phyloP scores from a whole-genome alignment of 2,888 invertebrate genomes.

The Chrysodeixis includens region DNA sequence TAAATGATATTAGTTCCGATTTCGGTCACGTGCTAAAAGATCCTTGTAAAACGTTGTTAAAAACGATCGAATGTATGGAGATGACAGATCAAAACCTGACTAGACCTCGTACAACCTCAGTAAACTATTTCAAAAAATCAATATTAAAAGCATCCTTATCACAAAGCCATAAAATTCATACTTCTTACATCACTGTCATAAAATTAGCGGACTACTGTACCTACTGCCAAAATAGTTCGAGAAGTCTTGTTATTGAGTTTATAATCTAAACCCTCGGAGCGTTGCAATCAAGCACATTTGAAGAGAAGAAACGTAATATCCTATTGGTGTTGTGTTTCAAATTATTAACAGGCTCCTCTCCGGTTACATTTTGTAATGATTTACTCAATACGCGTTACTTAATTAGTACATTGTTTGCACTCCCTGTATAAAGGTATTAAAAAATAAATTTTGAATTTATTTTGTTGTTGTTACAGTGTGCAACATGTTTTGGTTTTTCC shows the following conservation, averaged over 20 bases:
- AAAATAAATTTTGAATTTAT: too few species aligned
- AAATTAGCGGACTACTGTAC: neutral
- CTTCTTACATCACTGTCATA: neutral
- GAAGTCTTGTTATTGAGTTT: constrained; percentile 43
- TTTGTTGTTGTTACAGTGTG: too few species aligned
- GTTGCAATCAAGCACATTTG: constrained; percentile 44
- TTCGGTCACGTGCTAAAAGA: too few species aligned
- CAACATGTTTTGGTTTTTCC: too few species aligned
- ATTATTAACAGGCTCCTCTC: constrained; percentile 7
- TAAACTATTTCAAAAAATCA: neutral
- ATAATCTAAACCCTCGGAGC: constrained; percentile 26
- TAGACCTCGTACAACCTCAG: neutral
- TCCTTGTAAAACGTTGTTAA: too few species aligned
- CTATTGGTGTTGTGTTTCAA: constrained; percentile 29
- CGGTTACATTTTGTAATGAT: too few species aligned
- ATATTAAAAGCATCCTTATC: neutral
- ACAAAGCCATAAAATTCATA: neutral
- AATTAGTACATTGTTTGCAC: too few species aligned
- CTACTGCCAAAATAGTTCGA: constrained; percentile 28
- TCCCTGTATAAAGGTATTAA: too few species aligned
- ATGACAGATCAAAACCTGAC: neutral
- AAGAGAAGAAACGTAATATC: constrained; percentile 24
- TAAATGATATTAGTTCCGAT: too few species aligned
- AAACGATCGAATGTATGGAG: too few species aligned
- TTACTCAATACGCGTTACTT: too few species aligned